phyloP scores from a whole-genome alignment of 2,797 vertebrate species.

The Pangasius krempfi region DNA sequence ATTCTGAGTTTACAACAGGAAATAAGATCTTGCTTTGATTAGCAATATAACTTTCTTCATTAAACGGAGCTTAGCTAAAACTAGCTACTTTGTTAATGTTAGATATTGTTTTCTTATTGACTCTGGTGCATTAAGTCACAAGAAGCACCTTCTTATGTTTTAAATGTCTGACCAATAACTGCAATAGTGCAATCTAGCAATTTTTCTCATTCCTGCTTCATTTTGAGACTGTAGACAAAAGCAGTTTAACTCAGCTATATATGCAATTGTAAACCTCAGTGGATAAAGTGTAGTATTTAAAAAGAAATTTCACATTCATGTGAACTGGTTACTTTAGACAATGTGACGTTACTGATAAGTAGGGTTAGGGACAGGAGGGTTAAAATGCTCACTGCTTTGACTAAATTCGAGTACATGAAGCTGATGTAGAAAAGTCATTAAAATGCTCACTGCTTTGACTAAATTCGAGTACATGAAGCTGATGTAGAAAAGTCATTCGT shows the following conservation, averaged over 20 bases:
- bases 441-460: not conserved
- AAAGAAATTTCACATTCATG: not conserved
- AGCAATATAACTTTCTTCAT: not conserved
- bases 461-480: not conserved
- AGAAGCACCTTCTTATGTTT: not conserved
- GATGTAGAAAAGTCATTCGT: not conserved
- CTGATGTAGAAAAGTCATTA: not conserved
- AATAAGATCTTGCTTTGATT: not conserved
- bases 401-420: not conserved
- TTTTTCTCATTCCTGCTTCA: no score
- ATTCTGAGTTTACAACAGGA: not conserved
- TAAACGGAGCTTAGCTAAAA: not conserved
- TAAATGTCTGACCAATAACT: no score
- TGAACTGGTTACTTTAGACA: not conserved
- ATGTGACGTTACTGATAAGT: not conserved
- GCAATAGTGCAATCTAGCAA: no score
- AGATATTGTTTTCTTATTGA: not conserved
- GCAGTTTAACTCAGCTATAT: no score
- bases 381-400: not conserved
- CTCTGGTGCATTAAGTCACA: not conserved
- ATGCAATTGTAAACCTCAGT: not conserved
- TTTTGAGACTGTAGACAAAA: no score
- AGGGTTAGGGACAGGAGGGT: not conserved
- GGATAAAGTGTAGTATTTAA: not conserved
- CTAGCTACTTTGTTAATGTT: not conserved